Conservation (phyloP, 2,888 invertebrate genomes). For the Pseudoips prasinana region DNA sequence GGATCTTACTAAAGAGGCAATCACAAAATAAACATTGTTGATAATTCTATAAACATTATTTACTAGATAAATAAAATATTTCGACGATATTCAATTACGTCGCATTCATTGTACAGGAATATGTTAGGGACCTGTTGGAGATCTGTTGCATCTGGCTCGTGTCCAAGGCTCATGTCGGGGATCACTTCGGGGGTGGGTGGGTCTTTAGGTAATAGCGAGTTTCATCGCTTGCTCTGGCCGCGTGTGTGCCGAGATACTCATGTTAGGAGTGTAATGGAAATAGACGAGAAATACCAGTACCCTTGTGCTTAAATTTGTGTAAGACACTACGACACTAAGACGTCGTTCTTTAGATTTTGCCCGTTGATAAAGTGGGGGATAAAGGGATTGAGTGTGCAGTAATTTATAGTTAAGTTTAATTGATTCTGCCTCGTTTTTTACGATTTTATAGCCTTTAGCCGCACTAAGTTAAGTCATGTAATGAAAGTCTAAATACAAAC, state of each 20-base stretch:
- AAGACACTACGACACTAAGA: slow-evolving; percentile 13
- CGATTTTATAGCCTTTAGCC: too few species aligned
- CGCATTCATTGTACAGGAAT: slow-evolving; percentile 23
- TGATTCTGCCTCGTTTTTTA: too few species aligned
- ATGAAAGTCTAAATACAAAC: too few species aligned
- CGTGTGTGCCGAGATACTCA: slow-evolving; percentile 38
- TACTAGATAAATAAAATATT: too few species aligned
- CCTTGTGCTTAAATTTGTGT: slow-evolving; percentile 27
- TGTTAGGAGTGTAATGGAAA: slow-evolving; percentile 34
- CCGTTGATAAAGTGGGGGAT: slow-evolving; percentile 14
- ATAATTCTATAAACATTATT: too few species aligned
- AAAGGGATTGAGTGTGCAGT: too few species aligned
- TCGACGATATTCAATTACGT: slow-evolving; percentile 24
- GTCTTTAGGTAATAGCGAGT: slow-evolving; percentile 57
- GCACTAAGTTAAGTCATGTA: too few species aligned
- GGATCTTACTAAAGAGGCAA: too few species aligned
- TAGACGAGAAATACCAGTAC: slow-evolving; percentile 11
- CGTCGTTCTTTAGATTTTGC: slow-evolving; percentile 12
- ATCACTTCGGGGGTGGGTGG: slow-evolving; percentile 47
- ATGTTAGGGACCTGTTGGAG: slow-evolving; percentile 55
- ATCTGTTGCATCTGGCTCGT: slow-evolving; percentile 69
- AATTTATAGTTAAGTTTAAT: too few species aligned
- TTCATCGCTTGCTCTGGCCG: slow-evolving; percentile 30
- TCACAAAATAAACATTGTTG: too few species aligned
- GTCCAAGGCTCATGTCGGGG: slow-evolving; percentile 58